phyloP scores from a whole-genome alignment of 53 echinoderm and acorn worm genomes.

The Stichopus horrens region DNA sequence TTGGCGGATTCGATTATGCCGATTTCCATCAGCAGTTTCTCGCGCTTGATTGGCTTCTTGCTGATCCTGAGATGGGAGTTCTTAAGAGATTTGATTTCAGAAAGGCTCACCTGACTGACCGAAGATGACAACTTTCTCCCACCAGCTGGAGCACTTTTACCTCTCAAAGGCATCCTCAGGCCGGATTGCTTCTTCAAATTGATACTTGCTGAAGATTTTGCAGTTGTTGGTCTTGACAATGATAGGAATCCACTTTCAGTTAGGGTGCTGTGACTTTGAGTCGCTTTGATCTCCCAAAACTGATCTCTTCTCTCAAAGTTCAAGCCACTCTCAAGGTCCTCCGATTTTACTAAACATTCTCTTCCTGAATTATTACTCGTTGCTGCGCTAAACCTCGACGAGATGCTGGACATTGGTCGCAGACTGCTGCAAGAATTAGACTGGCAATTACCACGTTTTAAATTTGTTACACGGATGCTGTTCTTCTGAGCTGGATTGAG shows the following conservation, averaged over 20 bases:
- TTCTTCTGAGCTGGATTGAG: not conserved
- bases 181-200: not conserved
- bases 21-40: constrained; percentile 71
- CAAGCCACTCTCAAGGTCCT: not conserved
- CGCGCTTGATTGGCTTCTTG: constrained; percentile 65
- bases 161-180: constrained; percentile 58
- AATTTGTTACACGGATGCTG: not conserved
- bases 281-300: not conserved
- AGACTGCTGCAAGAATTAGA: constrained; percentile 13
- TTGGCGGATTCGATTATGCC: constrained; percentile 79
- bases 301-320: not conserved
- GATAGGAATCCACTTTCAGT: constrained; percentile 15
- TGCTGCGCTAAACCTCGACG: not conserved
- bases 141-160: constrained; percentile 86
- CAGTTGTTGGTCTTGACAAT: constrained; percentile 71
- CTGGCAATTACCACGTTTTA: not conserved
- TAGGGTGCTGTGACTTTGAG: not conserved
- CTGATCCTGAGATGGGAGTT: constrained; percentile 71
- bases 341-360: not conserved
- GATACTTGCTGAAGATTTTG: constrained; percentile 58
- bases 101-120: constrained; percentile 31
- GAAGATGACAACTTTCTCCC: constrained; percentile 20
- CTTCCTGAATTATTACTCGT: not conserved
- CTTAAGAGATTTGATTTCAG: constrained; percentile 77
- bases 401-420: constrained; percentile 14